Evolutionary conservation across 2,113 vertebrate genomes (phyloP).

Genomic region (Malurus cyaneus): DNA sequence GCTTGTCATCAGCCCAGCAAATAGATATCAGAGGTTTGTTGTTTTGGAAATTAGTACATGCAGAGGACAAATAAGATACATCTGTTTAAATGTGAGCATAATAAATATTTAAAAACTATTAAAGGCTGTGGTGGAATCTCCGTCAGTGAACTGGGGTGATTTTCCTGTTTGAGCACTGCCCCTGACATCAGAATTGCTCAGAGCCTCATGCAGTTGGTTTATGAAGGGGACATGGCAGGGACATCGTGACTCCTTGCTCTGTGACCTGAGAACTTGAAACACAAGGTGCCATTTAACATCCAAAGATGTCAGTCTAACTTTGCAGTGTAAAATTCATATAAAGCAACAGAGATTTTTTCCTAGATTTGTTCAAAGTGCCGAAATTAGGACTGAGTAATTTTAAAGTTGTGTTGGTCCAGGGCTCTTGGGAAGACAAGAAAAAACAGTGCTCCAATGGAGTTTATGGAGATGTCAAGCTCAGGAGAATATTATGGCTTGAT

Average conservation of each 20-base stretch:
- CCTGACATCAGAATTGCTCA: not conserved
- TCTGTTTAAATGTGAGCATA: fast-evolving
- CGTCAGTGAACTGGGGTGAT: not conserved
- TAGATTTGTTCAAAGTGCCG: not conserved
- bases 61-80: not conserved
- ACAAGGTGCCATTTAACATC: not conserved
- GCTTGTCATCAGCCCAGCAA: not conserved
- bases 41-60: not conserved
- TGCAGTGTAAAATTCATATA: not conserved
- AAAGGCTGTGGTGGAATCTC: not conserved
- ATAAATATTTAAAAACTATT: not conserved
- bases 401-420: not conserved
- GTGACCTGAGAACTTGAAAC: not conserved
- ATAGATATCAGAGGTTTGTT: not conserved
- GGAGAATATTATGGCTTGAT: not conserved
- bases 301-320: not conserved
- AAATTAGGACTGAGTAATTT: not conserved
- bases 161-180: not conserved
- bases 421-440: not conserved
- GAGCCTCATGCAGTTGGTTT: not conserved
- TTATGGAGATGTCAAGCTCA: not conserved
- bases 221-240: not conserved
- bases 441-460: not conserved
- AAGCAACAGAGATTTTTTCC: not conserved
- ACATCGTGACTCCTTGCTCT: not conserved